These are phyloP conservation scores for Erebia ligea DNA, from an alignment of 2,888 invertebrate genomes.

Conservation along the genomic window DNA sequence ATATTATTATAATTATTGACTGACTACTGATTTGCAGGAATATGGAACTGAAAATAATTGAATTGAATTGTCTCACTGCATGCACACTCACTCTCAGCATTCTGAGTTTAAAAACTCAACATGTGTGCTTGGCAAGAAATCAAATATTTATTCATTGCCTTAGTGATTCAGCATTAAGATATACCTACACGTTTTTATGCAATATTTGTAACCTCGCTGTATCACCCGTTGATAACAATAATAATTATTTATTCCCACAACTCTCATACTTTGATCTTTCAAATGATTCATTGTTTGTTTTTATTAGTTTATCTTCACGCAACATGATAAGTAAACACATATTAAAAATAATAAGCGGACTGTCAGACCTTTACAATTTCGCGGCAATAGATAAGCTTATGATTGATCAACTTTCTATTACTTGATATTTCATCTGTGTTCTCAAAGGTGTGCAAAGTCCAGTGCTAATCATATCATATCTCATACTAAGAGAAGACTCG, in stretches of 20 bases:
- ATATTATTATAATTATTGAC: too few species aligned
- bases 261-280: background rate
- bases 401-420: background rate
- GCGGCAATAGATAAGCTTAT: background rate
- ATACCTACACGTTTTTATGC: constrained; percentile 2
- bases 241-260: background rate
- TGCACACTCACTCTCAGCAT: too few species aligned
- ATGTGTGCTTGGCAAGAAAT: background rate
- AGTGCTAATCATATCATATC: too few species aligned
- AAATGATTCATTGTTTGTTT: constrained; percentile 15
- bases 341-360: background rate
- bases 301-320: constrained; percentile 1
- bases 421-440: too few species aligned
- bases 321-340: background rate
- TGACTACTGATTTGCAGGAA: too few species aligned
- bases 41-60: too few species aligned
- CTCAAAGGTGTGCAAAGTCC: too few species aligned
- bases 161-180: background rate
- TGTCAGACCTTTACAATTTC: background rate
- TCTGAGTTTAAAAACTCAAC: background rate
- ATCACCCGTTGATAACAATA: background rate
- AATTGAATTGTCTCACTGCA: background rate
- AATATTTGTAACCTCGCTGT: background rate
- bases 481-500: too few species aligned
- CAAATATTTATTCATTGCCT: constrained; percentile 10